Evolutionary conservation across 2,797 vertebrate species (phyloP).

Genomic region (Hyperoplus lanceolatus): DNA sequence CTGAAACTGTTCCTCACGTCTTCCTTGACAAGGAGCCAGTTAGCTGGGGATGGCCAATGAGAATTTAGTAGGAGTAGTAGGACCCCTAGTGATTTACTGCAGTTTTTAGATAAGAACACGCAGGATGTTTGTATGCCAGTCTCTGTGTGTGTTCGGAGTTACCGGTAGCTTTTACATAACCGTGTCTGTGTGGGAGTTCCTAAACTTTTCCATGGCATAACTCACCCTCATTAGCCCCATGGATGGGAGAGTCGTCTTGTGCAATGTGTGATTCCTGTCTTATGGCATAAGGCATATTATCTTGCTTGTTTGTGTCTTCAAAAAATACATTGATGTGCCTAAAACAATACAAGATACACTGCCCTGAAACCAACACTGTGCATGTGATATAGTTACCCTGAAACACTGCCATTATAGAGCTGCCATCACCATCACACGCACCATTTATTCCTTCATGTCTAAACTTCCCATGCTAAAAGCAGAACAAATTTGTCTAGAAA

Average conservation of each 20-base stretch:
- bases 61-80: constrained; percentile 30
- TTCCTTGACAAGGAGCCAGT: background rate
- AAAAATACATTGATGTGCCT: background rate
- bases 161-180: constrained; percentile 50
- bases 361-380: constrained; percentile 4
- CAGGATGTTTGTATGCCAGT: constrained; percentile 32
- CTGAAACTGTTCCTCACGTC: background rate
- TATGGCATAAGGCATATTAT: background rate
- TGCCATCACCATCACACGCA: constrained; percentile 4
- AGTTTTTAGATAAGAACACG: constrained; percentile 36
- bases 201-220: constrained; percentile 56
- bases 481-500: constrained; percentile 15
- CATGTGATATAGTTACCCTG: constrained; percentile 5
- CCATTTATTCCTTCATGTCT: background rate
- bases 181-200: constrained; percentile 63
- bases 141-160: constrained; percentile 43
- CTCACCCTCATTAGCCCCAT: constrained; percentile 55
- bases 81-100: constrained; percentile 16
- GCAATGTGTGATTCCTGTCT: constrained; percentile 27
- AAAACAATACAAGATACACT: background rate
- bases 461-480: background rate
- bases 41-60: background rate
- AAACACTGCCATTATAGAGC: constrained; percentile 21
- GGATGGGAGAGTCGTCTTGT: constrained; percentile 40
- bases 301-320: background rate